Evolutionary conservation across 2,113 vertebrate species (phyloP).

Genomic region (Ammodytes marinus): DNA sequence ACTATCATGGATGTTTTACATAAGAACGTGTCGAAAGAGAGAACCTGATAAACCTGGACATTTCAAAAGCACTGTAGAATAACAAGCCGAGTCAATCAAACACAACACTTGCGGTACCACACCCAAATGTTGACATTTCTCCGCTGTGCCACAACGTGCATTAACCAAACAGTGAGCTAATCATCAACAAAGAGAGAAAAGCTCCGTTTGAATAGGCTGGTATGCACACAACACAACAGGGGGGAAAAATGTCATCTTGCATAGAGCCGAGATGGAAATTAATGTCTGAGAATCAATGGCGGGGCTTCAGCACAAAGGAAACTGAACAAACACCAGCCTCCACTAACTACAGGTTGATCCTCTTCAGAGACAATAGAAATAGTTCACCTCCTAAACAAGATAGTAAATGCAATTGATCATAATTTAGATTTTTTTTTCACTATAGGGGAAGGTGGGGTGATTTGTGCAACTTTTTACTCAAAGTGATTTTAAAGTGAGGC

Average conservation of each 20-base stretch:
- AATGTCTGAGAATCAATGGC: constrained; percentile 31
- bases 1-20: too few relatives aligned
- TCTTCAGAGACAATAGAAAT: not conserved
- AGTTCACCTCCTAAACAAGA: not conserved
- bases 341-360: not conserved
- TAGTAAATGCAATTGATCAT: too few relatives aligned
- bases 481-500: too few relatives aligned
- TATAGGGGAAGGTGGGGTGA: too few relatives aligned
- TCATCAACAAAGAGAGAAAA: constrained; percentile 55
- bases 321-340: not conserved
- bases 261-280: constrained; percentile 15
- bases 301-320: not conserved
- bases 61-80: constrained; percentile 20
- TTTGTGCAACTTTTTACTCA: too few relatives aligned
- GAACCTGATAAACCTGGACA: not conserved
- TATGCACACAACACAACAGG: not conserved
- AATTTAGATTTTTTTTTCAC: too few relatives aligned
- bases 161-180: constrained; percentile 56
- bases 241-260: constrained; percentile 36
- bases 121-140: constrained; percentile 60
- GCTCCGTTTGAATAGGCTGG: constrained; percentile 3
- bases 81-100: constrained; percentile 19
- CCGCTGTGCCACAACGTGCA: constrained; percentile 33
- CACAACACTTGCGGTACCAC: constrained; percentile 35
- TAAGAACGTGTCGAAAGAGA: not conserved